Percentiles rank a stretch among this genome's conserved stretches.
phyloP scores from a whole-genome alignment of 2,113 vertebrate species.

The Trematocara unimaculatum region DNA sequence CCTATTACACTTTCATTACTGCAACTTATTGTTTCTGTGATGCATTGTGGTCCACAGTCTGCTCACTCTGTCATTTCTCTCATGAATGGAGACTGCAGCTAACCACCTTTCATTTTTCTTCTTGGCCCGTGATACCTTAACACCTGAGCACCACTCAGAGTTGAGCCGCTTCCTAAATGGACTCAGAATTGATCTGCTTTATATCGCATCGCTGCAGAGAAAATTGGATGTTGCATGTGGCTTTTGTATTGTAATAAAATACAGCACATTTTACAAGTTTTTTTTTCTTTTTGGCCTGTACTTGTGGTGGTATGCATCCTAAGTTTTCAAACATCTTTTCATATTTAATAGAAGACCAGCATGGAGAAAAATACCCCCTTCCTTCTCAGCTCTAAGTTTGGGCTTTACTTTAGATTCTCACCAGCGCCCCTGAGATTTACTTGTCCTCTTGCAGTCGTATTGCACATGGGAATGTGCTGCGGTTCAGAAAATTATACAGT shows the following conservation, averaged over 20 bases:
- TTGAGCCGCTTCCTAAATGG: conserved; percentile 44
- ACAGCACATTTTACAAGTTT: conserved; percentile 10
- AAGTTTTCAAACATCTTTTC: background rate
- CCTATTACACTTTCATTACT: conserved; percentile 72
- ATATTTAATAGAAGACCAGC: background rate
- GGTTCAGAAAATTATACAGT: conserved; percentile 13
- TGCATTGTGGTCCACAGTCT: conserved; percentile 27
- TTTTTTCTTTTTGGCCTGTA: background rate
- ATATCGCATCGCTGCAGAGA: conserved; percentile 8
- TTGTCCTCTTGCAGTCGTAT: conserved; percentile 11
- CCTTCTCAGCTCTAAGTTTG: background rate
- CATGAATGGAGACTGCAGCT: conserved; percentile 32
- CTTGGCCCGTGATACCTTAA: conserved; percentile 12
- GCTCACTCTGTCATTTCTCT: conserved; percentile 28
- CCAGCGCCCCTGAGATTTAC: conserved; percentile 19
- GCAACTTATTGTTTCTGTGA: conserved; percentile 61
- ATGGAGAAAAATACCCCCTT: background rate
- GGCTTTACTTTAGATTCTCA: conserved; percentile 17
- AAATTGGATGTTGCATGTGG: conserved; percentile 26
- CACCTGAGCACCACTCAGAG: conserved; percentile 58
- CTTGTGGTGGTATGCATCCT: background rate
- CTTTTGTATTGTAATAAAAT: conserved; percentile 46
- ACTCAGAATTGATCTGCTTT: conserved; percentile 50
- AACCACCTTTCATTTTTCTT: conserved; percentile 56
- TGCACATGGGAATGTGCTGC: background rate